Conservation (phyloP, 2,888 invertebrate genomes). For the Pemphredon lugubris region DNA sequence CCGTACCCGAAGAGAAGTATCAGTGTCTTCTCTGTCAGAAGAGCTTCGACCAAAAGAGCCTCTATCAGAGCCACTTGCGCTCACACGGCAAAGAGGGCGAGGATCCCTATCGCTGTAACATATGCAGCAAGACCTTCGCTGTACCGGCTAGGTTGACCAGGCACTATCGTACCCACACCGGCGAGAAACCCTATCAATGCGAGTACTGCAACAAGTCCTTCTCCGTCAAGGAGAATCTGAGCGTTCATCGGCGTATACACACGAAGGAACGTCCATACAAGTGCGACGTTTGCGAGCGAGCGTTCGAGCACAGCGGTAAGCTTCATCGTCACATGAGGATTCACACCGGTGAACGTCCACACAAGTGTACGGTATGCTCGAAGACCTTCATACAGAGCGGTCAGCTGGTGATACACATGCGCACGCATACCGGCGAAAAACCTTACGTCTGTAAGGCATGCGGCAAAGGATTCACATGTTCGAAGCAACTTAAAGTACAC, state of each 20-base stretch:
- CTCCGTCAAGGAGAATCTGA: conserved; percentile 95
- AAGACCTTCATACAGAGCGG: conserved; percentile 96
- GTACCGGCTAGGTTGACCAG: conserved; percentile 92
- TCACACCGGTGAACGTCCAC: conserved; percentile 94
- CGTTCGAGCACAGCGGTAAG: conserved; percentile 95
- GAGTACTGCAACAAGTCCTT: conserved; percentile 96
- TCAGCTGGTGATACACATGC: conserved; percentile 94
- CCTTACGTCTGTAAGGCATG: conserved; percentile 91
- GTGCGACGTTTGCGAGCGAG: conserved; percentile 93
- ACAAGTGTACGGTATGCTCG: conserved; percentile 92
- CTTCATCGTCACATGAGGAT: conserved; percentile 95
- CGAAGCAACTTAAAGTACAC: conserved; percentile 95
- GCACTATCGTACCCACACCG: conserved; percentile 94
- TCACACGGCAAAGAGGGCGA: conserved; percentile 85
- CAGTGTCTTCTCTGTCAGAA: conserved; percentile 89
- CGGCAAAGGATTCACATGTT: conserved; percentile 95
- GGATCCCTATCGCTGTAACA: conserved; percentile 94
- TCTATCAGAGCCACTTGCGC: conserved; percentile 87
- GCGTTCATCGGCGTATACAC: conserved; percentile 93
- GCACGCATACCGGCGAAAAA: conserved; percentile 94
- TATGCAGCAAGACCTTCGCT: conserved; percentile 94
- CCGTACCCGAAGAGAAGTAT: conserved; percentile 75
- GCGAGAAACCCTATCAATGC: conserved; percentile 94
- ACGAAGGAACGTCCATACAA: conserved; percentile 96
- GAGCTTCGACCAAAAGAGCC: conserved; percentile 88